phyloP scores from a whole-genome alignment of 2,888 invertebrate species.

The Coelopa pilipes region DNA sequence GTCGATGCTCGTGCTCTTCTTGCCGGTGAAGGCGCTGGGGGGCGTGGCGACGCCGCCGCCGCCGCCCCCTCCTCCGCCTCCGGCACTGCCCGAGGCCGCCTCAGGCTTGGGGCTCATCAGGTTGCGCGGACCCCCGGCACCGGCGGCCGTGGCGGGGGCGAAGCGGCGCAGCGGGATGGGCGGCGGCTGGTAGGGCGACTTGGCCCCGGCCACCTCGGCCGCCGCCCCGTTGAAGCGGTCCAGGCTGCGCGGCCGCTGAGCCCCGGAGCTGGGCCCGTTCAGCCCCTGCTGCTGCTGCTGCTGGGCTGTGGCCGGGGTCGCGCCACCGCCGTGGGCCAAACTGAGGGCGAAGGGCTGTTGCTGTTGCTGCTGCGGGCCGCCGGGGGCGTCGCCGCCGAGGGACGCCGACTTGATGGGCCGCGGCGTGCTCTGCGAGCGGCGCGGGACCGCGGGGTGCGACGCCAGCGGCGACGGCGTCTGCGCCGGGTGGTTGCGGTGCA shows the following conservation, averaged over 20 bases:
- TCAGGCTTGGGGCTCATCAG: conserved; percentile 50
- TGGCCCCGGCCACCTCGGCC: conserved; percentile 38
- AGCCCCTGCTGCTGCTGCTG: conserved; percentile 39
- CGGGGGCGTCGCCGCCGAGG: conserved; percentile 40
- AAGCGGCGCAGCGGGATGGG: conserved; percentile 63
- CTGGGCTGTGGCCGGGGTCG: conserved; percentile 36
- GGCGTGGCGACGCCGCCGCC: conserved; percentile 26
- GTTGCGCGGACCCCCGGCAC: conserved; percentile 45
- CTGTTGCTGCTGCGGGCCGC: conserved; percentile 34
- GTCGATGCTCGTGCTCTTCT: conserved; percentile 61
- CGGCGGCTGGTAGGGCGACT: conserved; percentile 56
- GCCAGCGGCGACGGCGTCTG: conserved; percentile 32
- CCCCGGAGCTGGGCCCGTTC: conserved; percentile 43
- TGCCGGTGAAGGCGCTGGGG: conserved; percentile 44
- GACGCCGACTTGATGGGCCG: conserved; percentile 53
- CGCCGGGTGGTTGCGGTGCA: conserved; percentile 50
- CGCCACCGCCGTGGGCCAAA: conserved; percentile 40
- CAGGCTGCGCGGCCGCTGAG: conserved; percentile 62
- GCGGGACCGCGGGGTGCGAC: conserved; percentile 58
- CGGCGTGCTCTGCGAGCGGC: conserved; percentile 66
- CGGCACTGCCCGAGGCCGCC: conserved; percentile 8
- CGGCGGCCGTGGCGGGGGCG: conserved; percentile 43
- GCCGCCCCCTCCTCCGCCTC: background rate
- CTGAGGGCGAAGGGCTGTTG: conserved; percentile 38
- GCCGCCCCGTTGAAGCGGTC: conserved; percentile 62